These are phyloP conservation scores for Torymus aiolomorphi DNA, from an alignment of 2,888 invertebrate genomes.

Conservation along the genomic window DNA sequence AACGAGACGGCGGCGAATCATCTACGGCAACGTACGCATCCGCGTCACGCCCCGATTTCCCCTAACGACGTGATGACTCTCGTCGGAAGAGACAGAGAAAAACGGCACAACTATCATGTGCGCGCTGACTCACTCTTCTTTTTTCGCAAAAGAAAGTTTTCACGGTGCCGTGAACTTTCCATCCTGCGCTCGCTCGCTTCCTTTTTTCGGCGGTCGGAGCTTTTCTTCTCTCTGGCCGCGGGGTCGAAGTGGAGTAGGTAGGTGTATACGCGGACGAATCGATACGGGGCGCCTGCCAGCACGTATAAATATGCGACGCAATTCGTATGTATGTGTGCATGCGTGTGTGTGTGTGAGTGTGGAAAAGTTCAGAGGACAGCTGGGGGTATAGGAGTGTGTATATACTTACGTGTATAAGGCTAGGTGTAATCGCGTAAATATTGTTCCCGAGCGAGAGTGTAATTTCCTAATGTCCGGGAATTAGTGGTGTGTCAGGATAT, in stretches of 20 bases:
- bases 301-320: constrained; percentile 23
- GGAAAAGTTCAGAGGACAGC: background rate
- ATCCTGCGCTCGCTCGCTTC: background rate
- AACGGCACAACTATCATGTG: too few relatives aligned
- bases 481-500: too few relatives aligned
- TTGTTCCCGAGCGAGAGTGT: background rate
- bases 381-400: too few relatives aligned
- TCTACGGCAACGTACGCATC: too few relatives aligned
- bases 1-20: too few relatives aligned
- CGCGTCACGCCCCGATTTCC: too few relatives aligned
- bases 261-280: constrained; percentile 18
- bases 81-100: too few relatives aligned
- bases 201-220: constrained; percentile 14
- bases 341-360: background rate
- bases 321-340: too few relatives aligned
- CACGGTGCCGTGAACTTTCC: constrained; percentile 42
- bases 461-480: too few relatives aligned
- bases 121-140: background rate
- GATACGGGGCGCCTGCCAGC: constrained; percentile 22
- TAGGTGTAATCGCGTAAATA: constrained; percentile 8
- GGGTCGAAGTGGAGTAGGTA: constrained; percentile 30
- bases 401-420: too few relatives aligned
- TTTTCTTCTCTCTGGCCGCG: background rate
- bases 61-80: too few relatives aligned
- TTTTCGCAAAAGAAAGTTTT: constrained; percentile 45